These are phyloP conservation scores for Drosophila lacicola DNA, from an alignment of 2,888 invertebrate genomes.

Conservation along the genomic window DNA sequence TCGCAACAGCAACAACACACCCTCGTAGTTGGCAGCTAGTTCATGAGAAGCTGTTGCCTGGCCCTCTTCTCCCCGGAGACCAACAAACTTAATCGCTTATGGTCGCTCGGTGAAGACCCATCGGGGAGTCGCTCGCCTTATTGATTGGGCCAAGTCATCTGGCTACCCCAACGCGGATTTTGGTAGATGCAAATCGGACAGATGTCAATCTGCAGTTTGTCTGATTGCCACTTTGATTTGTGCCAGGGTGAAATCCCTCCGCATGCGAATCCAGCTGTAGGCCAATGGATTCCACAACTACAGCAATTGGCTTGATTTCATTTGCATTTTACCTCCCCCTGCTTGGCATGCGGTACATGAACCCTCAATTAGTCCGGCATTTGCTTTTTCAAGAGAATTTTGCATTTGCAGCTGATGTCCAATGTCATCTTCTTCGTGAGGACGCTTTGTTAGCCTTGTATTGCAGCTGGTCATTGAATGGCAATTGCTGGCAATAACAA, in stretches of 20 bases:
- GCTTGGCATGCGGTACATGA: slow-evolving; percentile 29
- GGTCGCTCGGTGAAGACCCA: slow-evolving; percentile 65
- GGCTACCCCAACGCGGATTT: slow-evolving; percentile 47
- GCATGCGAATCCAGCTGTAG: slow-evolving; percentile 3
- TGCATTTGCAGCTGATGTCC: slow-evolving; percentile 36
- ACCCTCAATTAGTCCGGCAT: slow-evolving; percentile 49
- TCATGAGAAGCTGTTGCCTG: background rate
- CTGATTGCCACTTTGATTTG: slow-evolving; percentile 69
- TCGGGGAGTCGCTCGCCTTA: slow-evolving; percentile 54
- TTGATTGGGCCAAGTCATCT: slow-evolving; percentile 50
- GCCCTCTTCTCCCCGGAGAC: slow-evolving; percentile 60
- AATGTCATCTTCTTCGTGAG: slow-evolving; percentile 7
- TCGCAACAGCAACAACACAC: slow-evolving; percentile 29
- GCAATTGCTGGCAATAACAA: slow-evolving; percentile 49
- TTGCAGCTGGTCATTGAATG: slow-evolving; percentile 38
- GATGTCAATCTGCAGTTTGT: slow-evolving; percentile 74
- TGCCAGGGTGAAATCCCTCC: slow-evolving; percentile 11
- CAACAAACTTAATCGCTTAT: slow-evolving; percentile 82
- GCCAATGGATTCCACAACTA: slow-evolving; percentile 5
- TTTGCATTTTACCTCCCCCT: slow-evolving; percentile 29
- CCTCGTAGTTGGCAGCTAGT: slow-evolving; percentile 18
- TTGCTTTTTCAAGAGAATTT: slow-evolving; percentile 53
- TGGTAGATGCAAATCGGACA: slow-evolving; percentile 68
- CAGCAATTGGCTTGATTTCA: slow-evolving; percentile 36
- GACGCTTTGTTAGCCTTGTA: slow-evolving; percentile 14